phyloP scores from a whole-genome alignment of 2,888 invertebrate genomes.

The Ectemnius cavifrons region DNA sequence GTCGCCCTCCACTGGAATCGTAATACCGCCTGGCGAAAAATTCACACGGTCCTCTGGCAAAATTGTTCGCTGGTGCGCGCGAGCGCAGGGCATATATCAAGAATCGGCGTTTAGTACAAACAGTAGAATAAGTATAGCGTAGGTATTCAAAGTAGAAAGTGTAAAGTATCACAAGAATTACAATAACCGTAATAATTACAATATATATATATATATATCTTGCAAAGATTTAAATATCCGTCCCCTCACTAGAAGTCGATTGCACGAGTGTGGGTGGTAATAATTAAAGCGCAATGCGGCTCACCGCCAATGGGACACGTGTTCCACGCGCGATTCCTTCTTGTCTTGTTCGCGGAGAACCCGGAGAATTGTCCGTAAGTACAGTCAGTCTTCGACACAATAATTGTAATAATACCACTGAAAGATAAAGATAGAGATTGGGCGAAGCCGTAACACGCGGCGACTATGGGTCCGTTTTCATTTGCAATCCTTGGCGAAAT shows the following conservation, averaged over 20 bases:
- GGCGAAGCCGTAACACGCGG: slow-evolving; percentile 40
- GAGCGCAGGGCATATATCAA: slow-evolving; percentile 48
- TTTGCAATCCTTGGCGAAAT: too few species aligned
- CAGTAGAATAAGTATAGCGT: slow-evolving; percentile 64
- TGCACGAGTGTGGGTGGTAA: slow-evolving; percentile 46
- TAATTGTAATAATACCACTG: slow-evolving; percentile 52
- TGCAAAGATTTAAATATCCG: slow-evolving; percentile 46
- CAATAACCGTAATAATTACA: slow-evolving; percentile 66
- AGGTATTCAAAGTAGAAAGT: slow-evolving; percentile 75
- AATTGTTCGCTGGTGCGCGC: slow-evolving; percentile 47
- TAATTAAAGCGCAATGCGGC: slow-evolving; percentile 40
- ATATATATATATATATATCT: slow-evolving; percentile 25
- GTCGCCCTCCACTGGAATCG: neutral
- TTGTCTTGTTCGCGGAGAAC: too few species aligned
- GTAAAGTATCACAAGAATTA: slow-evolving; percentile 76
- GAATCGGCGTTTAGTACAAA: slow-evolving; percentile 56
- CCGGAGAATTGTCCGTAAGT: slow-evolving; percentile 55
- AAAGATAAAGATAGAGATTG: slow-evolving; percentile 49
- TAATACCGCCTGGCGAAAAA: slow-evolving; percentile 2
- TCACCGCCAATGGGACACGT: slow-evolving; percentile 34
- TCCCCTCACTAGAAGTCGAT: slow-evolving; percentile 42
- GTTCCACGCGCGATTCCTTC: slow-evolving; percentile 19
- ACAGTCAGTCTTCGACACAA: slow-evolving; percentile 70
- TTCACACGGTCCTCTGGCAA: neutral
- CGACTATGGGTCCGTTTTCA: neutral